Base-by-base conservation (phyloP, 2,113 vertebrate species). In the Nanorana parkeri region DNA sequence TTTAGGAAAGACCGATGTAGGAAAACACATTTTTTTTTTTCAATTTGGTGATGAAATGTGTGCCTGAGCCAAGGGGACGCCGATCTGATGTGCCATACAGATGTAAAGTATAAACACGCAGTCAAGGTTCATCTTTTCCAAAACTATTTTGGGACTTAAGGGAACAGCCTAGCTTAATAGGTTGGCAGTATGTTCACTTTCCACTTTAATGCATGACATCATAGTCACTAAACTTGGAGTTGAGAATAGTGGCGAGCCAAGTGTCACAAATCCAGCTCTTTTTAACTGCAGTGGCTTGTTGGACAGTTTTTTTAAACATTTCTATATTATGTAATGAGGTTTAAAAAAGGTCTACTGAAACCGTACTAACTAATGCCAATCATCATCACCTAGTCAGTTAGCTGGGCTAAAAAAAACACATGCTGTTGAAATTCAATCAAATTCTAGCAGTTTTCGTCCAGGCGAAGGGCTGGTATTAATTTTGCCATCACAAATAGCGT, bases 1-100 rank as follows among this genome's bases (percentile, higher is more conserved):
- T 79, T 69, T 67, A n/a, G 66, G 28, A 68, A 68, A 68, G 66
- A 26, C 29, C 68, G 23, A 52, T 28, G 20, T 54, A 16, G 28
- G 68, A 68, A 61, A 58, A 69, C 52, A 79, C 66, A 69, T 68
- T 68, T 60, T 36, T 2, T 36, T 68, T 60, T 79, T 68, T 68
- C 36, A 60, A 69, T 68, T 20, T 55, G 65, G 51, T 56, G 76
- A 56, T 78, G 76, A 64, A 79, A 79, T 47, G 60, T 41, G 32
- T 68, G 29, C 66, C 55, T 28, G 55, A 26, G 54, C 28, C 52
- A 68, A 32, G 4, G 13, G 60, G 10, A 51, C 19, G 15, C 36
- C 28, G 15, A 56, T 58, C 29, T 47, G 6, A 17, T 52, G 13
- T 67, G 67, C 24, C 23, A 51, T 65, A 28, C 76, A 78, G 26